A percentile compares a stretch with the other conserved stretches of the same genome.
Evolutionary conservation across 2,797 vertebrate species (phyloP).

Genomic region (Bradypodion ventrale): DNA sequence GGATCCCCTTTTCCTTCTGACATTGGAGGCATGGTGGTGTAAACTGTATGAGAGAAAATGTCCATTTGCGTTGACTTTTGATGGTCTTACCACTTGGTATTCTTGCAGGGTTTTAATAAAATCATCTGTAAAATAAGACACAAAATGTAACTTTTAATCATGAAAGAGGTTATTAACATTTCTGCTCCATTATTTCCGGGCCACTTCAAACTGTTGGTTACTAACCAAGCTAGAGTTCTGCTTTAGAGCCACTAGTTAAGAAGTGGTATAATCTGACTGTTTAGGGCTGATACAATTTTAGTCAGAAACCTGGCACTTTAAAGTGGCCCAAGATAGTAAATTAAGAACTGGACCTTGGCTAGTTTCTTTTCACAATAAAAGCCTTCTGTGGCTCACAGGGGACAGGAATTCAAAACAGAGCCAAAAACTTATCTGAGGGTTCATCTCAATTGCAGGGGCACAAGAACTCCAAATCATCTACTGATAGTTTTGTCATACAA

Average conservation of each 20-base stretch:
- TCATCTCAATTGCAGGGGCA: too few relatives aligned
- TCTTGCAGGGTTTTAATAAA: constrained; percentile 75
- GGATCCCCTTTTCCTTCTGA: constrained; percentile 78
- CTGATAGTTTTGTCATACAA: not conserved
- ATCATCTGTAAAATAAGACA: constrained; percentile 67
- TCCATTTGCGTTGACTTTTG: constrained; percentile 81
- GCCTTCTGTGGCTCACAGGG: too few relatives aligned
- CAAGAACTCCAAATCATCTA: not conserved
- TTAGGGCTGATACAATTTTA: too few relatives aligned
- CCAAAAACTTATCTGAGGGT: not conserved
- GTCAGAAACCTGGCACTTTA: too few relatives aligned
- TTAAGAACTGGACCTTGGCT: too few relatives aligned
- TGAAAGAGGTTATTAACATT: not conserved
- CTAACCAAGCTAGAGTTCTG: too few relatives aligned
- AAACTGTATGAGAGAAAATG: constrained; percentile 85
- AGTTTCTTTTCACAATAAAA: too few relatives aligned
- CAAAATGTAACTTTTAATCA: not conserved
- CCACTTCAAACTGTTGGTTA: not conserved
- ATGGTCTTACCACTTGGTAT: constrained; percentile 83
- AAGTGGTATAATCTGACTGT: too few relatives aligned
- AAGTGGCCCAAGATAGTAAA: too few relatives aligned
- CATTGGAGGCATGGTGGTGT: constrained; percentile 70
- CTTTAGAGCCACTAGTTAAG: too few relatives aligned
- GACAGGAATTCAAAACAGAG: too few relatives aligned
- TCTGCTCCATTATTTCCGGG: not conserved